Conservation (phyloP, 2,113 vertebrate species). For the Microcebus murinus region DNA sequence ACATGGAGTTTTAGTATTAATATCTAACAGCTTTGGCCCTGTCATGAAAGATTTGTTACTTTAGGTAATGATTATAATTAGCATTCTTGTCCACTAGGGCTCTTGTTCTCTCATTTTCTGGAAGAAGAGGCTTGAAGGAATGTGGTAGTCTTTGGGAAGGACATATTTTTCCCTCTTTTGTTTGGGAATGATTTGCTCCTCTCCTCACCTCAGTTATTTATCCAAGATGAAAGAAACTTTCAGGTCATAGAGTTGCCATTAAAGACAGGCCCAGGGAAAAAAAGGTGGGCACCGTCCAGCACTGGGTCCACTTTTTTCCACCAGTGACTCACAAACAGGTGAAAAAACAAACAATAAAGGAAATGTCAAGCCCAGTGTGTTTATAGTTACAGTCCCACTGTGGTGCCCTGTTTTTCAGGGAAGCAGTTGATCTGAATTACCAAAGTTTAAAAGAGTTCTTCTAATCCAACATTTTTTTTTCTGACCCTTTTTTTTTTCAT, state of each 20-base stretch:
- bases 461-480: neutral
- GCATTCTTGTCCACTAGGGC: conserved; percentile 28
- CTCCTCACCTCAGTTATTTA: neutral
- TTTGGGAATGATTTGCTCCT: neutral
- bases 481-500: neutral
- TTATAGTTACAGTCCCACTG: neutral
- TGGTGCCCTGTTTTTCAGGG: neutral
- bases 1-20: neutral
- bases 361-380: neutral
- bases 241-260: neutral
- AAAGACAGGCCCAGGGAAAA: neutral
- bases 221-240: neutral
- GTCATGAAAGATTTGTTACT: conserved; percentile 67
- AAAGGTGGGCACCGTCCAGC: neutral
- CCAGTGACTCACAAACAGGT: neutral
- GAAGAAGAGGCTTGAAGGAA: neutral
- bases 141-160: neutral
- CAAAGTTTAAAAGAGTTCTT: neutral
- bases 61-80: conserved; percentile 72
- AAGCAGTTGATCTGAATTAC: neutral
- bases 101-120: conserved; percentile 44
- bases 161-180: neutral
- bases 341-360: neutral
- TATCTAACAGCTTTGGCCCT: conserved; percentile 61
- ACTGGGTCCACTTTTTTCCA: neutral